Conservation (phyloP, 92 coral and sea anemone genomes). For the Virgularia gustaviana region DNA sequence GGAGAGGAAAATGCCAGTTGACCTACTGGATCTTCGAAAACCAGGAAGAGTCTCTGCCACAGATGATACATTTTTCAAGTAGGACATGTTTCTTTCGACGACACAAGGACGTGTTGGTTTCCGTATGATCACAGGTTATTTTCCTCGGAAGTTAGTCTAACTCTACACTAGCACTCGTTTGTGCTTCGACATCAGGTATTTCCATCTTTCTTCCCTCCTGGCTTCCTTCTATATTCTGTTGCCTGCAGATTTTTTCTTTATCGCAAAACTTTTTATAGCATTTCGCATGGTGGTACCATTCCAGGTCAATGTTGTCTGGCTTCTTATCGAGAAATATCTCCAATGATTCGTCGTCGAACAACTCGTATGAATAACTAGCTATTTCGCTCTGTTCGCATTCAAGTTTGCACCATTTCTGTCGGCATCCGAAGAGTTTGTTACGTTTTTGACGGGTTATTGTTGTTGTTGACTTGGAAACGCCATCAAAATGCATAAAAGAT, state of each 20-base stretch:
- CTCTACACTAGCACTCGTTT: background rate
- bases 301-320: constrained; percentile 33
- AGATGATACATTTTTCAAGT: constrained; percentile 9
- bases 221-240: constrained; percentile 30
- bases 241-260: constrained; percentile 30
- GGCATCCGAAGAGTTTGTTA: constrained; percentile 40
- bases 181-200: background rate
- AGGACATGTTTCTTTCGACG: constrained; percentile 10
- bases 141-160: constrained; percentile 11
- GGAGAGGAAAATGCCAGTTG: background rate
- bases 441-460: constrained; percentile 33
- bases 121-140: background rate
- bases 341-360: constrained; percentile 42
- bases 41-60: constrained; percentile 21
- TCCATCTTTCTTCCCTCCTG: background rate
- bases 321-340: constrained; percentile 39
- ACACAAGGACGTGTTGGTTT: constrained; percentile 4
- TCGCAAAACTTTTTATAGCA: constrained; percentile 40
- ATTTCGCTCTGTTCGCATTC: constrained; percentile 38
- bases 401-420: constrained; percentile 39
- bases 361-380: constrained; percentile 36
- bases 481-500: constrained; percentile 50
- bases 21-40: background rate
- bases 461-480: constrained; percentile 37
- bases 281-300: constrained; percentile 41